Conservation (phyloP, 1,140 invertebrate species). For the Drosophila erecta region DNA sequence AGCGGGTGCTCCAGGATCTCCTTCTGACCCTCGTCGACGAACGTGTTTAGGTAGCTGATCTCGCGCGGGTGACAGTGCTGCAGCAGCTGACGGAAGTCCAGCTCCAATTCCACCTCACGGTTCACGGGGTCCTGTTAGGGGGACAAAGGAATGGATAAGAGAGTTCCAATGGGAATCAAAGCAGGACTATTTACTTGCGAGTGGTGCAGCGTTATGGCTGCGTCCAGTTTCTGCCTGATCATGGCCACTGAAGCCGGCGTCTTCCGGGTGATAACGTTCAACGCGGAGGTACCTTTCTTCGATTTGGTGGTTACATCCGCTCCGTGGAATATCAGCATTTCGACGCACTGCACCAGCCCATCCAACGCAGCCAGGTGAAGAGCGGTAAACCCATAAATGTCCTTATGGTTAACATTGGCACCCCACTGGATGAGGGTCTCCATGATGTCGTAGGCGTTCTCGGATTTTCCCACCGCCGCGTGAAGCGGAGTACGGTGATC, state of each 20-base stretch:
- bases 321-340: slow-evolving; percentile 92
- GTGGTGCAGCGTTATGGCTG: slow-evolving; percentile 91
- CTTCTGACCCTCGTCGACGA: slow-evolving; percentile 93
- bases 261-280: slow-evolving; percentile 92
- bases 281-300: slow-evolving; percentile 92
- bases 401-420: slow-evolving; percentile 93
- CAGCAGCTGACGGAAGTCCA: slow-evolving; percentile 91
- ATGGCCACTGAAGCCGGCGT: slow-evolving; percentile 92
- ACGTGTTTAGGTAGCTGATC: slow-evolving; percentile 92
- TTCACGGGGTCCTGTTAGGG: slow-evolving; percentile 88
- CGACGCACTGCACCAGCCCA: slow-evolving; percentile 92
- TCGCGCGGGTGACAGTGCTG: slow-evolving; percentile 92
- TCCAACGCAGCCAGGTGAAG: slow-evolving; percentile 94
- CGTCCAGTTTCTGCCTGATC: slow-evolving; percentile 91
- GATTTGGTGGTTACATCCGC: slow-evolving; percentile 93
- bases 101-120: slow-evolving; percentile 91
- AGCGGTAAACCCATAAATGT: slow-evolving; percentile 95
- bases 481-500: slow-evolving; percentile 92
- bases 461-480: slow-evolving; percentile 90
- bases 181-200: slow-evolving; percentile 84
- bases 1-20: slow-evolving; percentile 92
- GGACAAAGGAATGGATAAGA: background rate
- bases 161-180: background rate
- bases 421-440: slow-evolving; percentile 91
- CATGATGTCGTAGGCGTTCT: slow-evolving; percentile 90